These are phyloP conservation scores for Orientallactaga sibirica DNA, from an alignment of 2,797 vertebrate genomes.

Conservation along the genomic window DNA sequence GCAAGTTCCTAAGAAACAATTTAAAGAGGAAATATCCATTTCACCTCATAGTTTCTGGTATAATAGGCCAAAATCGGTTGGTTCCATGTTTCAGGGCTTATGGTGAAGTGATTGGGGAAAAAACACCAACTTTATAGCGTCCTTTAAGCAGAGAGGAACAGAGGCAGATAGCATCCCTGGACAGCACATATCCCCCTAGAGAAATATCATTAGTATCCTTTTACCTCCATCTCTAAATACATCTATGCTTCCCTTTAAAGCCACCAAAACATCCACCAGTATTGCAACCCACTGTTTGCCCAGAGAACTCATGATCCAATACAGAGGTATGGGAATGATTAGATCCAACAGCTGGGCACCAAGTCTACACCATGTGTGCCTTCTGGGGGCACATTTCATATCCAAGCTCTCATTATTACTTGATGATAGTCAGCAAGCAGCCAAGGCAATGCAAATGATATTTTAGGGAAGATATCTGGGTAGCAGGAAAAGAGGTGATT, in stretches of 20 bases:
- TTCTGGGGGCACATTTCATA: background rate
- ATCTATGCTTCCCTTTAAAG: background rate
- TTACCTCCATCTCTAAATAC: background rate
- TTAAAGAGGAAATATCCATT: background rate
- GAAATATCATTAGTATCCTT: background rate
- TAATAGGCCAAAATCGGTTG: background rate
- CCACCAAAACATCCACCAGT: background rate
- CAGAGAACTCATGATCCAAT: no score
- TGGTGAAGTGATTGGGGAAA: fast-evolving
- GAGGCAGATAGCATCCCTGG: background rate
- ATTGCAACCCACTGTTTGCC: background rate
- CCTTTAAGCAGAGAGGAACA: background rate
- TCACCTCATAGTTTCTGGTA: background rate
- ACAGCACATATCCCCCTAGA: background rate
- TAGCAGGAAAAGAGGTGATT: background rate
- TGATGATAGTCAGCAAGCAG: background rate
- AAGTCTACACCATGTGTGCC: background rate
- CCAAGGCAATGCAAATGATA: background rate
- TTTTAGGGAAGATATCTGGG: background rate
- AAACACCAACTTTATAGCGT: background rate
- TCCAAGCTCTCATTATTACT: background rate
- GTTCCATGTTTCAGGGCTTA: background rate
- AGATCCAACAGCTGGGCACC: background rate
- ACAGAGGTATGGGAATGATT: background rate
- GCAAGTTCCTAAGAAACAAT: background rate